A percentile compares a stretch with the other conserved stretches of the same genome.
phyloP scores from a whole-genome alignment of 2,113 vertebrate species.

The Eurystomus gularis region DNA sequence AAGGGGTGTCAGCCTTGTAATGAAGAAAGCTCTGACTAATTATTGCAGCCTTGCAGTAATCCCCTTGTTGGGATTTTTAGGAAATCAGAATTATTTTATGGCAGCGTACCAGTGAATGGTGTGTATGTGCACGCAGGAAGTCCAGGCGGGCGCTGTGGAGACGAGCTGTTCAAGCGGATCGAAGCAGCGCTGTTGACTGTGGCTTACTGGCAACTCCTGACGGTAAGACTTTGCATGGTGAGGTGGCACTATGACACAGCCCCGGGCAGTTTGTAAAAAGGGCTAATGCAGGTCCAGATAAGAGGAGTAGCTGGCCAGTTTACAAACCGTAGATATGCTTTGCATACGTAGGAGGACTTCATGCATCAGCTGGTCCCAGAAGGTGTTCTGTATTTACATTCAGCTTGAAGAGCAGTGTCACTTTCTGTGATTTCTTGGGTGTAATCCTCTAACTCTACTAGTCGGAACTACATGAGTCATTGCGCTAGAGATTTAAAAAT shows the following conservation, averaged over 20 bases:
- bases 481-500: not conserved
- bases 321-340: not conserved
- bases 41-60: not conserved
- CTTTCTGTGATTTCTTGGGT: not conserved
- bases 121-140: too few species aligned
- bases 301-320: not conserved
- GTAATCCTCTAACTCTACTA: not conserved
- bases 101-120: not conserved
- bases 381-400: not conserved
- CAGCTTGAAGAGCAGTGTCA: not conserved
- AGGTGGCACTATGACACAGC: not conserved
- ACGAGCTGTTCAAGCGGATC: not conserved
- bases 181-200: not conserved
- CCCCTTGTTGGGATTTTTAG: not conserved
- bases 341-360: not conserved
- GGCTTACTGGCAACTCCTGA: not conserved
- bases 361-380: not conserved
- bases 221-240: not conserved
- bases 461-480: not conserved
- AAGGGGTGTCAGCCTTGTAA: not conserved
- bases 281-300: not conserved
- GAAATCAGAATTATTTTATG: not conserved
- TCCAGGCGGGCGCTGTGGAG: not conserved
- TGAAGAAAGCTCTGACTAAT: not conserved
- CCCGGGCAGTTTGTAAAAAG: not conserved